Evolutionary conservation across 2,888 invertebrate genomes (phyloP).

Genomic region (Cephus sareptanus): DNA sequence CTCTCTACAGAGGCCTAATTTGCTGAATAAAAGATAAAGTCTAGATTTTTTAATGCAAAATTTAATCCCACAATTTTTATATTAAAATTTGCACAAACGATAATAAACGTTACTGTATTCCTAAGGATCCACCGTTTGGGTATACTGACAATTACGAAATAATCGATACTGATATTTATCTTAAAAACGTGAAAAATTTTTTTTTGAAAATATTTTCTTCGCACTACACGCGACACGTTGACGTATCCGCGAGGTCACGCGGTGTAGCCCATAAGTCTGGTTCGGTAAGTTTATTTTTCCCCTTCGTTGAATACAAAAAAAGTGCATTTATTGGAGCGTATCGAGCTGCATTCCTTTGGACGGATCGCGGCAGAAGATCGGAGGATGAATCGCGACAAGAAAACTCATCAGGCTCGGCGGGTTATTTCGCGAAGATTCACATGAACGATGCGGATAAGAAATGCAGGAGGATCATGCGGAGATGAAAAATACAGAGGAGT

Average conservation of each 20-base stretch:
- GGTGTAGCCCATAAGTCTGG: not conserved
- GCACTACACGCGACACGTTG: not conserved
- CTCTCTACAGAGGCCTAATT: not conserved
- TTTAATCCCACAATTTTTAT: too few species aligned
- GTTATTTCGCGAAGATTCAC: not conserved
- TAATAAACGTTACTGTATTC: not conserved
- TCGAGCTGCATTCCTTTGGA: not conserved
- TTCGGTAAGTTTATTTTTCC: not conserved
- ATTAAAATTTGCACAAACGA: too few species aligned
- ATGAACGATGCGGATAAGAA: not conserved
- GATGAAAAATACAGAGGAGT: not conserved
- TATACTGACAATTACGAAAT: not conserved
- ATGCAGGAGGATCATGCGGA: not conserved
- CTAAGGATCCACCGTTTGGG: not conserved
- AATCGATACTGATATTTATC: not conserved
- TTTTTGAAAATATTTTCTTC: not conserved
- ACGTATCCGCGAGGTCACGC: not conserved
- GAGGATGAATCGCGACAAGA: not conserved
- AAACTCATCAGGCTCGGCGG: not conserved
- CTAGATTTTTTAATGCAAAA: not conserved
- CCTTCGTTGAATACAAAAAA: not conserved
- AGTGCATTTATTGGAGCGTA: not conserved
- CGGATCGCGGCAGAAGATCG: not conserved
- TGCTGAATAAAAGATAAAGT: not conserved
- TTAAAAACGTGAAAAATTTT: not conserved